Evolutionary conservation across 2,113 vertebrate genomes (phyloP).

Genomic region (Thalassarche chlororhynchos): DNA sequence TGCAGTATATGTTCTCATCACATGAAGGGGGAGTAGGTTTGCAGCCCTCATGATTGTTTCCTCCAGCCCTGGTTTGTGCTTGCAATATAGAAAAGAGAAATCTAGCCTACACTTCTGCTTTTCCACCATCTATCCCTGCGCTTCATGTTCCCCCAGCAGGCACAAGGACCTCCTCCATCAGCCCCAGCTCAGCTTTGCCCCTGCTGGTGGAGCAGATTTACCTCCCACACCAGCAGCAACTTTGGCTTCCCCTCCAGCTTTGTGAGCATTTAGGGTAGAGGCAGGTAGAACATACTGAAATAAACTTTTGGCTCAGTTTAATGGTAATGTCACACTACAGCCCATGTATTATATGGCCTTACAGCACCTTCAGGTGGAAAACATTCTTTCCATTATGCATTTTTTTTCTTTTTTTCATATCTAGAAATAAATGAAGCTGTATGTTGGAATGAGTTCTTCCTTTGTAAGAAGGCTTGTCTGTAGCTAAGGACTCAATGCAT

Average conservation of each 20-base stretch:
- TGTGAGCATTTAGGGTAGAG: neutral
- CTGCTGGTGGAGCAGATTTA: neutral
- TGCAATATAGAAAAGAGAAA: neutral
- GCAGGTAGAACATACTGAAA: neutral
- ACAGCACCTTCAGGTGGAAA: neutral
- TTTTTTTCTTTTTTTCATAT: neutral
- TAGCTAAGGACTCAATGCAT: neutral
- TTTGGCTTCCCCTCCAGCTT: neutral
- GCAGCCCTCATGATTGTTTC: neutral
- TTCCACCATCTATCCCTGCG: neutral
- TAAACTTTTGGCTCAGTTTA: slow-evolving; percentile 5
- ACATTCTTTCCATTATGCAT: neutral
- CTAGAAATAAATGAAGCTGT: neutral
- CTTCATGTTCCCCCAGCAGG: neutral
- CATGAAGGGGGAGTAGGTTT: neutral
- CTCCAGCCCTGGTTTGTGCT: neutral
- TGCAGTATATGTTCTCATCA: neutral
- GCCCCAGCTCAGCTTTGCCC: neutral
- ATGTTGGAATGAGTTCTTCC: neutral
- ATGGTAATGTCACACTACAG: neutral
- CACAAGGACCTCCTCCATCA: neutral
- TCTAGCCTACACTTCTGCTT: neutral
- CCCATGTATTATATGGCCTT: neutral
- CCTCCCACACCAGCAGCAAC: neutral
- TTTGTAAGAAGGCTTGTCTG: neutral